Evolutionary conservation across 2,888 invertebrate species (phyloP).

Genomic region (Eurois occulta): DNA sequence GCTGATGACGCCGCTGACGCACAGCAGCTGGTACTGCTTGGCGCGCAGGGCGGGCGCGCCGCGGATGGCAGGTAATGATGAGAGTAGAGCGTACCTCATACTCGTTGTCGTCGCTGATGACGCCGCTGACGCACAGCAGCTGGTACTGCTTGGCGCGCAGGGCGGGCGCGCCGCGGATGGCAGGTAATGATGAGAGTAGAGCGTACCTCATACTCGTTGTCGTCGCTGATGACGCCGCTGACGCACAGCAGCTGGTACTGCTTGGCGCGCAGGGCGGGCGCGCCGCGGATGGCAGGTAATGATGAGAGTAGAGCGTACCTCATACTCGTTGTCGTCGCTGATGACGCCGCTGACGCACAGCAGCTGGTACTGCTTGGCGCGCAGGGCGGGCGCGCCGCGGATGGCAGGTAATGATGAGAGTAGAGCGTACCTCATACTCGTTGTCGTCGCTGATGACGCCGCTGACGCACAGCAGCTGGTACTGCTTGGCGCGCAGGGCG

Average conservation of each 20-base stretch:
- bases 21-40: constrained; percentile 96
- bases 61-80: constrained; percentile 79
- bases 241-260: constrained; percentile 97
- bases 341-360: constrained; percentile 94
- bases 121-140: constrained; percentile 94
- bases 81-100: constrained; percentile 87
- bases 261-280: constrained; percentile 94
- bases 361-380: constrained; percentile 96
- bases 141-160: constrained; percentile 97
- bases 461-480: constrained; percentile 95
- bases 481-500: constrained; percentile 95
- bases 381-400: constrained; percentile 94
- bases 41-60: constrained; percentile 95
- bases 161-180: constrained; percentile 93
- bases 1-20: constrained; percentile 93
- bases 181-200: no score
- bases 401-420: no score
- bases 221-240: constrained; percentile 93
- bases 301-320: constrained; percentile 74
- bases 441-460: constrained; percentile 93
- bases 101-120: constrained; percentile 93
- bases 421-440: constrained; percentile 91
- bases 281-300: constrained; percentile 89
- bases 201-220: constrained; percentile 92
- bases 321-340: constrained; percentile 93